Conservation (phyloP, 2,888 invertebrate genomes). For the Venustoraphidia nigricollis region DNA sequence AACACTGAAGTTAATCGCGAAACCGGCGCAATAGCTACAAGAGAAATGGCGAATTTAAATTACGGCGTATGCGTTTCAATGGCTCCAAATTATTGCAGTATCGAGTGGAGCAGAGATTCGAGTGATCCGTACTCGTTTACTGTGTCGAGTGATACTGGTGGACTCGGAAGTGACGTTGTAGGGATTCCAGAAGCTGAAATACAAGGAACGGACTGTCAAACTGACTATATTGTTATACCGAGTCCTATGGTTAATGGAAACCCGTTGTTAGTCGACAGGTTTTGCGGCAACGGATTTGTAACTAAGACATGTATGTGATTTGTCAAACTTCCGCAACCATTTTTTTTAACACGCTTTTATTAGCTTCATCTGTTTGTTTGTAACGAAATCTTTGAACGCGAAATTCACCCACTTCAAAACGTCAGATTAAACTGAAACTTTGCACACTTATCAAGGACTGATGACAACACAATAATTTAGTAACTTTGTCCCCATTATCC, state of each 20-base stretch:
- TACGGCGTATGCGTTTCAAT: constrained; percentile 67
- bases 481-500: too few relatives aligned
- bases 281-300: constrained; percentile 58
- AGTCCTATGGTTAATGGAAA: constrained; percentile 37
- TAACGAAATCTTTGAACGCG: too few relatives aligned
- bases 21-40: constrained; percentile 40
- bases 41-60: constrained; percentile 54
- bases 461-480: too few relatives aligned
- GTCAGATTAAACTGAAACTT: too few relatives aligned
- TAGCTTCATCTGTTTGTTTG: too few relatives aligned
- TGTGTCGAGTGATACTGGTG: constrained; percentile 52
- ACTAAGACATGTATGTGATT: constrained; percentile 41
- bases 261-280: constrained; percentile 41
- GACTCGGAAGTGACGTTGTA: constrained; percentile 41
- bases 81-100: constrained; percentile 55
- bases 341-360: too few relatives aligned
- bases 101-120: constrained; percentile 40
- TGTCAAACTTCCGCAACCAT: too few relatives aligned
- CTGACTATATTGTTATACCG: constrained; percentile 62
- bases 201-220: constrained; percentile 43
- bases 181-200: constrained; percentile 39
- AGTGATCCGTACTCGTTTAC: constrained; percentile 49
- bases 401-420: too few relatives aligned
- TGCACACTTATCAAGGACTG: too few relatives aligned
- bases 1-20: constrained; percentile 36